Evolutionary conservation across 2,797 vertebrate genomes (phyloP), one percentile per base, ranked within the genome.

Genomic region (Potorous gilbertii): DNA sequence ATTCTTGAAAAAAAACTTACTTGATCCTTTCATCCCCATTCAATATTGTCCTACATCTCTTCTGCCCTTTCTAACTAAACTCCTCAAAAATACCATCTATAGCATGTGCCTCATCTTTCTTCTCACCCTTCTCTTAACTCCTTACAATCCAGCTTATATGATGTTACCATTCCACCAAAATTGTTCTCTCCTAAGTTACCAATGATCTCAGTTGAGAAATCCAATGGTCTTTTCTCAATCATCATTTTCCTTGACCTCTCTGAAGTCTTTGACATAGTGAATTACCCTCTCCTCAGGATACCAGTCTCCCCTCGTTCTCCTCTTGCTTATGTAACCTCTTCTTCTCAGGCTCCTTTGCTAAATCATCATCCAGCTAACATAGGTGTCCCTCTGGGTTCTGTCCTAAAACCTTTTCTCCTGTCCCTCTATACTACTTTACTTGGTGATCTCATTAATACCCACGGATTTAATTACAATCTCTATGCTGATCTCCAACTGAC

Each of bases 231-330:
- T 28, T 74, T 55, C 56, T 90, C 31, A 87, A 59, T 28, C 56
- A 24, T 91, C 56, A 2, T 40, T 92, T 59, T 54, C 3, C 46
- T 5, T 92, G 81, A 56, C 46, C 3, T 62, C 13, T 54, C 55
- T 4, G 92, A 54, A 90, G 92, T 29, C 81, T 5, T 18, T 1
- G 11, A 92, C 40, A 10, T 6, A 89, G 11, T 2, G 55, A 74
- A 94, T 91, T 14, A 34, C 34, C 46, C 92, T 94, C 90, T 89
- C 24, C 56, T 57, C 66, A 54, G 54, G 55, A 89, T 4, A 56
- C 12, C 4, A 55, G 31, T 95, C 57, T 74, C 55, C 95, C 34
- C 95, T 50, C 56, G 28, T 18, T 96, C 87, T 94, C 94, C 55
- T 54, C 90, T 66, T 93, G 55, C 3, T 3, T 40, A 57, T 54